phyloP scores from a whole-genome alignment of 1,140 invertebrate species.

The Physella acuta region DNA sequence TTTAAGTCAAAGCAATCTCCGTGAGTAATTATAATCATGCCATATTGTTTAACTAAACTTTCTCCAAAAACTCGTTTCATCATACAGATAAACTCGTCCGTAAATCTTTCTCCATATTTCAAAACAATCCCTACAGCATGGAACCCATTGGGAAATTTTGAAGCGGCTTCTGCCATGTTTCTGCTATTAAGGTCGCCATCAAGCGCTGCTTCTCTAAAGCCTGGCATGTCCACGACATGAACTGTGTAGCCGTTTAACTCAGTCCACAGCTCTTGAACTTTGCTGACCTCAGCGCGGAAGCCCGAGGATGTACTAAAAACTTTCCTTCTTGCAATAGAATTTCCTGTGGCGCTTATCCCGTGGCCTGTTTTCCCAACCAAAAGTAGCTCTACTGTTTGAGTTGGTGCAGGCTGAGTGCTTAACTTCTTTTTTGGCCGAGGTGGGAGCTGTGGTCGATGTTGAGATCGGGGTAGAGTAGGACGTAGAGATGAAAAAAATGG shows the following conservation, averaged over 20 bases:
- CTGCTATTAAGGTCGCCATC: no score
- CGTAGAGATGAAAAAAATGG: no score
- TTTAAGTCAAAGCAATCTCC: constrained; percentile 6
- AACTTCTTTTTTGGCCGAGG: no score
- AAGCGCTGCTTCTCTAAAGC: neutral
- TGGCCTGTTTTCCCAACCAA: no score
- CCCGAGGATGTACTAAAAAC: neutral
- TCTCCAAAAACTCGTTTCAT: constrained; percentile 3
- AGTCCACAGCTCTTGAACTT: neutral
- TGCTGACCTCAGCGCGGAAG: neutral
- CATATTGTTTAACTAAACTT: constrained; percentile 1
- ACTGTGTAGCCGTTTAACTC: neutral
- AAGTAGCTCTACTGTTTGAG: no score
- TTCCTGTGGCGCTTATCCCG: constrained; percentile 8
- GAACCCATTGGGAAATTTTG: neutral
- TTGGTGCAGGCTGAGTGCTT: no score
- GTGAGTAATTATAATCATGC: constrained; percentile 7
- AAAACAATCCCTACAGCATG: neutral
- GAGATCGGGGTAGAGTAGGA: no score
- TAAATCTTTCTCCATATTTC: neutral
- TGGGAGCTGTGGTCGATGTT: no score
- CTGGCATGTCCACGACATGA: neutral
- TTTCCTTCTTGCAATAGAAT: constrained; percentile 1
- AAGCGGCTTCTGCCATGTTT: neutral
- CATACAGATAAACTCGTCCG: neutral